Base-by-base conservation (phyloP, 2,113 vertebrate species). In the Dicerorhinus sumatrensis region DNA sequence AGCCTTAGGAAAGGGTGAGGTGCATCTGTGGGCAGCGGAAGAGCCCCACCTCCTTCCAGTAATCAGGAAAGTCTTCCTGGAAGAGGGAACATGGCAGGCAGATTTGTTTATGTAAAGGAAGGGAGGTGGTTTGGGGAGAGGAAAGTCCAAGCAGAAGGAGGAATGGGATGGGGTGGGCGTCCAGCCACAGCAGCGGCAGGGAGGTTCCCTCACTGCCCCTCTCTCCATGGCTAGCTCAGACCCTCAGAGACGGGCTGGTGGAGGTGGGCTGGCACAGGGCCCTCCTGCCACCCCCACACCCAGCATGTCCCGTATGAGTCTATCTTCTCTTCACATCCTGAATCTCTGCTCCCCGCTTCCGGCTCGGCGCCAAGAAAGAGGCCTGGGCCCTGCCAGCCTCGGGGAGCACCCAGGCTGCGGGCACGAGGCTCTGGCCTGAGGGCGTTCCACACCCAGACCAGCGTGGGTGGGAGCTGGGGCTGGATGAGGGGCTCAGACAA, bases 101-200 rank as follows among this genome's bases (percentile, higher is more conserved):
- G 51, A 70, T 54, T 56, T 98, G 95, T 98, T 98, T 97, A 95
- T 97, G 5, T 62, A 56, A 81, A 95, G 97, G 97, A 96, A 97
- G 92, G 94, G 92, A 96, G 88, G 83, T 48, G 58, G 73, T 97
- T 31, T 80, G 39, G 33, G 20, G 42, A 83, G 56, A 96, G 86
- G 36, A 83, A 83, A 25, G 23, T 63, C 86, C 9, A 29, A 39
- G 79, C 51, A 86, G 72, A 60, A 95, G 48, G 42, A 72, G 76
- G 9, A 54, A 48, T 16, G 23, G 51, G 56, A n/a, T 11, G 39
- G 31, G 58, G 69, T 72, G 58, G 46, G 54, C 56, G 84, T 89
- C 58, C 25, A 56, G 84, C 42, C 29, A 10, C 0, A 1, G 58
- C 8, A 25, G 62, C 6, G 20, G 1, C 11, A 29, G 46, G 29